Conservation (phyloP, 2,113 vertebrate genomes). For the Suncus etruscus region DNA sequence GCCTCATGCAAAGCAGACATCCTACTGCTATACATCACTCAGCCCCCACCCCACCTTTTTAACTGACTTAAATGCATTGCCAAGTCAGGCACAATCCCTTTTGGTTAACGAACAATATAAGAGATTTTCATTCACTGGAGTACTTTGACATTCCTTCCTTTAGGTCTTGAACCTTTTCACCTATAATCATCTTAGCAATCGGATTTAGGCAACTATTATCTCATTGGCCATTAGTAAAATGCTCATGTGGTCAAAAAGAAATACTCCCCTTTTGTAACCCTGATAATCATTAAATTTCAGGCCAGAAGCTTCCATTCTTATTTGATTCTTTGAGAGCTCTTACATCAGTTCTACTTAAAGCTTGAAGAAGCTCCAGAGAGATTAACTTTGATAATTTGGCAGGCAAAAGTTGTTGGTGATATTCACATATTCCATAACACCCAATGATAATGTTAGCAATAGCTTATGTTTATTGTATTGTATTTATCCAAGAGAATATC, state of each 20-base stretch:
- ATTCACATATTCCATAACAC: too few relatives aligned
- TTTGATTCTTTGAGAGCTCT: conserved; percentile 27
- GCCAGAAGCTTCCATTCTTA: conserved; percentile 5
- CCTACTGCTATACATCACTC: too few relatives aligned
- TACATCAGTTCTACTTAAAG: conserved; percentile 46
- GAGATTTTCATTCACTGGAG: conserved; percentile 72
- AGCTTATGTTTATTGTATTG: too few relatives aligned
- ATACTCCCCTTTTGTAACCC: too few relatives aligned
- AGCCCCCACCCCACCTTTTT: background rate
- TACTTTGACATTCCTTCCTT: conserved; percentile 68
- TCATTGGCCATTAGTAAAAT: conserved; percentile 84
- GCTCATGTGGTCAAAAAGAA: conserved; percentile 70
- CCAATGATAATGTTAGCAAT: background rate
- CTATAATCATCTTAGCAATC: conserved; percentile 84
- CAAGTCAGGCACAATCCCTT: background rate
- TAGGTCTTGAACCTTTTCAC: conserved; percentile 83
- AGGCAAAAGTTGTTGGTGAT: too few relatives aligned
- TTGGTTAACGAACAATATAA: conserved; percentile 28
- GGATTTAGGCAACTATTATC: conserved; percentile 83
- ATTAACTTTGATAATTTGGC: background rate
- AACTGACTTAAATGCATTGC: background rate
- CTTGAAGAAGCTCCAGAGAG: background rate
- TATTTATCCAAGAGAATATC: background rate
- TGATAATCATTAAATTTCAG: background rate
- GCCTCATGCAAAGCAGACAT: too few relatives aligned